Conservation (phyloP, 2,888 invertebrate genomes). For the Sarcophaga caerulescens region DNA sequence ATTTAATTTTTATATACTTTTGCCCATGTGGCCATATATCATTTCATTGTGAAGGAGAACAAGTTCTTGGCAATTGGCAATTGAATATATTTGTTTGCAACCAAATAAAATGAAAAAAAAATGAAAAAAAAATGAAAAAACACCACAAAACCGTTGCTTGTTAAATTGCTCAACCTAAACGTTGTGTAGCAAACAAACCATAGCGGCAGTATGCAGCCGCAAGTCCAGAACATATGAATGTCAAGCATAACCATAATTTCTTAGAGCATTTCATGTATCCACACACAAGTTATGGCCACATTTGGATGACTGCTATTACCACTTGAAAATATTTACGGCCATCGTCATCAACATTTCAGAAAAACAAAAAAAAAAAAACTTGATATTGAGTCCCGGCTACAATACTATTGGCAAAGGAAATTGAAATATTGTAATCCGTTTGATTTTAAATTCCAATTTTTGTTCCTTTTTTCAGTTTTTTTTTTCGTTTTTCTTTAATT, state of each 20-base stretch:
- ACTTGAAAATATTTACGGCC: constrained; percentile 39
- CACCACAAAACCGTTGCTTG: no score
- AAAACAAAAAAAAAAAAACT: not conserved
- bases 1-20: no score
- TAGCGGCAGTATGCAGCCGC: not conserved
- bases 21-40: constrained; percentile 29
- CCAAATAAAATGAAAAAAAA: not conserved
- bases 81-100: not conserved
- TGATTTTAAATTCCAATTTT: not conserved
- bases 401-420: no score
- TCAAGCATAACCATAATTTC: constrained; percentile 59
- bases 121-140: not conserved
- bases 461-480: not conserved
- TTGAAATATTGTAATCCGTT: constrained; percentile 5
- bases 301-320: constrained; percentile 54
- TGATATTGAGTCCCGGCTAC: not conserved
- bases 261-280: constrained; percentile 14
- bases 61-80: constrained; percentile 48
- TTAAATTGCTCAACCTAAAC: no score
- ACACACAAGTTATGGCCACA: constrained; percentile 55
- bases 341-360: not conserved
- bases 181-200: no score
- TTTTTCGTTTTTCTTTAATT: not conserved
- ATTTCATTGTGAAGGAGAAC: constrained; percentile 58
- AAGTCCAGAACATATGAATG: constrained; percentile 44